A percentile compares a stretch with the other conserved stretches of the same genome.
Evolutionary conservation across 2,797 vertebrate species (phyloP).

Genomic region (Pseudopleuronectes americanus): DNA sequence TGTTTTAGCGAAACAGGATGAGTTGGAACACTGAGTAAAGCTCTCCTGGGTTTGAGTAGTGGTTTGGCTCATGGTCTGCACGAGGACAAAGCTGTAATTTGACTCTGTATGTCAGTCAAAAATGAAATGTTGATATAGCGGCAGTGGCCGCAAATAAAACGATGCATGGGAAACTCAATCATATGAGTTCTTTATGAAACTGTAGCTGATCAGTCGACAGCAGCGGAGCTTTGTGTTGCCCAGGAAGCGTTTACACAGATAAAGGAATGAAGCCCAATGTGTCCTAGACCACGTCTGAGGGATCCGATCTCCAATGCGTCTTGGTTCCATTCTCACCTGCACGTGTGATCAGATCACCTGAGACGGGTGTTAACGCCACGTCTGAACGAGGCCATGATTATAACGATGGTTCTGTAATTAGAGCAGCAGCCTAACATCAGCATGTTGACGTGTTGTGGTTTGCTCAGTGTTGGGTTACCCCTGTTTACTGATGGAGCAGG

Average conservation of each 20-base stretch:
- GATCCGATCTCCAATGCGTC: background rate
- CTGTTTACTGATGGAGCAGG: background rate
- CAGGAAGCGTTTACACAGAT: background rate
- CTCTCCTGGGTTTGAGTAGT: constrained; percentile 32
- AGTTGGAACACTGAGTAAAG: constrained; percentile 23
- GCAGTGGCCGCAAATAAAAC: background rate
- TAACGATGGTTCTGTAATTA: background rate
- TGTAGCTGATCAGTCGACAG: background rate
- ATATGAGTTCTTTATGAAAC: background rate
- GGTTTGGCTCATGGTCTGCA: constrained; percentile 47
- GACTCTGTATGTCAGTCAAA: constrained; percentile 38
- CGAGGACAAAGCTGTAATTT: constrained; percentile 55
- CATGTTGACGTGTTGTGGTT: constrained; percentile 6
- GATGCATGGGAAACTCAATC: background rate
- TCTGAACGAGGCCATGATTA: background rate
- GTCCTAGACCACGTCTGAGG: background rate
- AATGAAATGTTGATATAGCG: constrained; percentile 10
- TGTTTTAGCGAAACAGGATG: constrained; percentile 22
- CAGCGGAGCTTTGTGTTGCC: background rate
- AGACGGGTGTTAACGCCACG: background rate
- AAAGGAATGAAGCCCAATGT: background rate
- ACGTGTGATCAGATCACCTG: background rate
- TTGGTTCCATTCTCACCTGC: background rate
- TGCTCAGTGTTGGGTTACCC: background rate
- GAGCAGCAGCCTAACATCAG: background rate